phyloP scores from a whole-genome alignment of 92 coral and sea anemone genomes.

The Bergia sp. region DNA sequence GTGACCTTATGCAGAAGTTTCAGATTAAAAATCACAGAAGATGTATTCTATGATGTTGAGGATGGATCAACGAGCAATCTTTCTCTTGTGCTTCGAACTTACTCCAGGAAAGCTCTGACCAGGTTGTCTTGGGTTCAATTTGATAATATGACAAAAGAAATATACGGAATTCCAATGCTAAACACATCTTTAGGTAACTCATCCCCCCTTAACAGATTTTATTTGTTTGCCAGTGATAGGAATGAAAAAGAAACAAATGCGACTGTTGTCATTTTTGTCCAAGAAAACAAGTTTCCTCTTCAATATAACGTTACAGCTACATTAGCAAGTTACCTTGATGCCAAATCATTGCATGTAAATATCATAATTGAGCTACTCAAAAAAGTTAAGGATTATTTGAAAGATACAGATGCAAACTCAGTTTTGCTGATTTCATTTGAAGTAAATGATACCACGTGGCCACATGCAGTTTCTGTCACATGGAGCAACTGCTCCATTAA shows the following conservation, averaged over 20 bases:
- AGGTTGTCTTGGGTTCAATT: slow-evolving; percentile 42
- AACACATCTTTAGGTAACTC: background rate
- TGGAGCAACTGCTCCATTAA: slow-evolving; percentile 29
- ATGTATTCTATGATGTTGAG: slow-evolving; percentile 43
- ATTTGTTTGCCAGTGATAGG: slow-evolving; percentile 5
- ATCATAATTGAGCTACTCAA: background rate
- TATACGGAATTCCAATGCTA: slow-evolving; percentile 28
- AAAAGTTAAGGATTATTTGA: background rate
- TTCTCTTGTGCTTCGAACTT: slow-evolving; percentile 10
- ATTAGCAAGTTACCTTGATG: background rate
- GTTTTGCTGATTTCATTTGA: background rate
- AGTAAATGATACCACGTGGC: background rate
- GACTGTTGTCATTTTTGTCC: background rate
- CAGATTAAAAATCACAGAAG: slow-evolving; percentile 42
- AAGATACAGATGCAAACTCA: background rate
- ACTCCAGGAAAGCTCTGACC: slow-evolving; percentile 13
- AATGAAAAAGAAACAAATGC: slow-evolving; percentile 6
- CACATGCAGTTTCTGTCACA: slow-evolving; percentile 6
- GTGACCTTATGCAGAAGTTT: slow-evolving; percentile 17
- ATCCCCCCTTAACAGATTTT: background rate
- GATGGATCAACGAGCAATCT: slow-evolving; percentile 51
- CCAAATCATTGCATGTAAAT: background rate
- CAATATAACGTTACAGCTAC: slow-evolving; percentile 14
- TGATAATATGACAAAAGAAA: slow-evolving; percentile 8
- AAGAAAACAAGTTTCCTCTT: background rate